Conservation (phyloP, 2,888 invertebrate genomes). For the Mechanitis mazaeus region DNA sequence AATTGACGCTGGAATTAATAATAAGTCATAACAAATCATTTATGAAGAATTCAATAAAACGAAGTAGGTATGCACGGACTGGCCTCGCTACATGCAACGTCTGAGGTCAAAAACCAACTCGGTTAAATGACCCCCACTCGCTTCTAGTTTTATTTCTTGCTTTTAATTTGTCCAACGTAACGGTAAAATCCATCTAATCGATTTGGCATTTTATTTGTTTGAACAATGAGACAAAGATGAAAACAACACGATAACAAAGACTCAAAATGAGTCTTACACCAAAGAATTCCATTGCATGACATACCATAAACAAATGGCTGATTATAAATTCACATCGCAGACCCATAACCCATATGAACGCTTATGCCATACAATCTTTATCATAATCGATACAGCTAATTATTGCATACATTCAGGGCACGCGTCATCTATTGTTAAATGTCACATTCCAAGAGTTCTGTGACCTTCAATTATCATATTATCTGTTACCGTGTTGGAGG, state of each 20-base stretch:
- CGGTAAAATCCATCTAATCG: neutral
- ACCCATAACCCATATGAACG: neutral
- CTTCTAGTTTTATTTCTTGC: too few relatives aligned
- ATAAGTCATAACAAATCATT: neutral
- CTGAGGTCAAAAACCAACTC: slow-evolving; percentile 20
- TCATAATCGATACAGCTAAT: slow-evolving; percentile 7
- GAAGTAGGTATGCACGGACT: neutral
- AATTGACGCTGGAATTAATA: too few relatives aligned
- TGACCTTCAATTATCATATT: slow-evolving; percentile 54
- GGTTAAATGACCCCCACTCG: slow-evolving; percentile 17
- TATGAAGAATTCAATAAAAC: neutral
- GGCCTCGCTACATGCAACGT: slow-evolving; percentile 19
- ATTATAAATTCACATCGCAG: neutral
- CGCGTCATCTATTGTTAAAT: slow-evolving; percentile 54
- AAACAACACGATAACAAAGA: neutral
- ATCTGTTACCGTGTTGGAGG: slow-evolving; percentile 32
- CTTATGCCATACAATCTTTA: slow-evolving; percentile 2
- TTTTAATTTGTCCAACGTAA: too few relatives aligned
- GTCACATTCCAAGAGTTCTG: slow-evolving; percentile 56
- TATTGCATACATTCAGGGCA: slow-evolving; percentile 43
- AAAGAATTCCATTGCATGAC: neutral
- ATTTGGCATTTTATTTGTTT: neutral
- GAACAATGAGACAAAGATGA: too few relatives aligned
- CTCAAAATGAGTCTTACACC: neutral
- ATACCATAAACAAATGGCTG: neutral